Conservation (phyloP, 2,888 invertebrate genomes). For the Leptopterna dolabrata region DNA sequence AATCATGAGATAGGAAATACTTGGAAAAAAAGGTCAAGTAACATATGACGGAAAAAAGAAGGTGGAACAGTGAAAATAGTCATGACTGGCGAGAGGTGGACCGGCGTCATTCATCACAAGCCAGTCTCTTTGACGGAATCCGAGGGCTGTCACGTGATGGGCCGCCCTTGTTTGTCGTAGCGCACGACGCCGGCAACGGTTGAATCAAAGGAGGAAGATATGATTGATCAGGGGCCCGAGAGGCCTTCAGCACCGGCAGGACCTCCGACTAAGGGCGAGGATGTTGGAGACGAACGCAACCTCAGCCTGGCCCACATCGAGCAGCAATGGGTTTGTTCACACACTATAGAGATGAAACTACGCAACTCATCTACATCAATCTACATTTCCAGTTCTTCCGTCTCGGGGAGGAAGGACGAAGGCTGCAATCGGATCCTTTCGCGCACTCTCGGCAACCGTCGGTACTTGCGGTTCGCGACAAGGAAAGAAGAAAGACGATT, state of each 20-base stretch:
- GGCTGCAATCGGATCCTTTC: too few relatives aligned
- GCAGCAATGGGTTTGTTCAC: too few relatives aligned
- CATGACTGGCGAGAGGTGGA: not conserved
- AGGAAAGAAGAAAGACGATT: too few relatives aligned
- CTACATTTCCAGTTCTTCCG: too few relatives aligned
- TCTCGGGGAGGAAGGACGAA: too few relatives aligned
- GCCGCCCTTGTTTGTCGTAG: not conserved
- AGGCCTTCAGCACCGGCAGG: not conserved
- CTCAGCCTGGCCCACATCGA: too few relatives aligned
- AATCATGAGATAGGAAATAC: not conserved
- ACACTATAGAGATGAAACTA: too few relatives aligned
- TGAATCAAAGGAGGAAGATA: not conserved
- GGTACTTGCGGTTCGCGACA: too few relatives aligned
- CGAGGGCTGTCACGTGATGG: not conserved
- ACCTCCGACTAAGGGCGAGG: not conserved
- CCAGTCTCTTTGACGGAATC: not conserved
- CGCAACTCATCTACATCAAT: too few relatives aligned
- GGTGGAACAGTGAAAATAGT: not conserved
- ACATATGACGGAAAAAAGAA: not conserved
- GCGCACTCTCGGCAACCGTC: too few relatives aligned
- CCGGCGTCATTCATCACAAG: not conserved
- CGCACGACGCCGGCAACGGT: not conserved
- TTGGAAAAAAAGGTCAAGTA: not conserved
- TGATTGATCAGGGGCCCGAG: not conserved
- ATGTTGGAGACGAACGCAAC: too few relatives aligned